phyloP scores from a whole-genome alignment of 2,797 vertebrate genomes.

The Merluccius polli region DNA sequence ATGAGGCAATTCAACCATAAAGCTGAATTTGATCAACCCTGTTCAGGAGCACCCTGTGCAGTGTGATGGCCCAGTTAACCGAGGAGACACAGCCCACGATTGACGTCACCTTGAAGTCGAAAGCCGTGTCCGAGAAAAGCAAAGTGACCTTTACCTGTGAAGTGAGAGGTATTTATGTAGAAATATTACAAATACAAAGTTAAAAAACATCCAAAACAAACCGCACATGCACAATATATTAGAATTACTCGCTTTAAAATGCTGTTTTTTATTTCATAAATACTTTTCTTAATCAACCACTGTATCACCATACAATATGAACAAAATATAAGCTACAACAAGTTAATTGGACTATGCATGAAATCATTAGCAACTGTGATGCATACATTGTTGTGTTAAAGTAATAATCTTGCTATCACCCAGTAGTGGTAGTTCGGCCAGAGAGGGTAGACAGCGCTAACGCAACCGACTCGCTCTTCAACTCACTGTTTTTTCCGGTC shows the following conservation, averaged over 20 bases:
- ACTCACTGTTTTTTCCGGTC: no score
- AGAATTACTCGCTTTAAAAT: not conserved
- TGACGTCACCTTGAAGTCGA: constrained; percentile 90
- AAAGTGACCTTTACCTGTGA: constrained; percentile 92
- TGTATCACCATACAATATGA: no score
- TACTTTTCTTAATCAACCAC: not conserved
- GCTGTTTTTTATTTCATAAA: not conserved
- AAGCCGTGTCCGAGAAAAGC: constrained; percentile 86
- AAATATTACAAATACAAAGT: not conserved
- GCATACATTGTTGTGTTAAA: not conserved
- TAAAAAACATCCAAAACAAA: no score
- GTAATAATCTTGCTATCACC: no score
- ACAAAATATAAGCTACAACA: not conserved
- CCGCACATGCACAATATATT: not conserved
- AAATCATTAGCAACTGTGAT: not conserved
- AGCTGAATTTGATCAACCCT: constrained; percentile 9
- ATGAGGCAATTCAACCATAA: not conserved
- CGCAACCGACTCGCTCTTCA: no score
- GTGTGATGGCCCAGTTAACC: constrained; percentile 91
- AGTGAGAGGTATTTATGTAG: constrained; percentile 82
- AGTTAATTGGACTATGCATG: not conserved
- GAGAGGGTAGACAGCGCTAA: no score
- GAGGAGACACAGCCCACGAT: constrained; percentile 95
- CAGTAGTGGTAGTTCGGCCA: no score
- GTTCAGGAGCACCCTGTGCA: constrained; percentile 93